Conservation (phyloP, 92 coral and sea anemone species). For the Plumapathes pennacea region DNA sequence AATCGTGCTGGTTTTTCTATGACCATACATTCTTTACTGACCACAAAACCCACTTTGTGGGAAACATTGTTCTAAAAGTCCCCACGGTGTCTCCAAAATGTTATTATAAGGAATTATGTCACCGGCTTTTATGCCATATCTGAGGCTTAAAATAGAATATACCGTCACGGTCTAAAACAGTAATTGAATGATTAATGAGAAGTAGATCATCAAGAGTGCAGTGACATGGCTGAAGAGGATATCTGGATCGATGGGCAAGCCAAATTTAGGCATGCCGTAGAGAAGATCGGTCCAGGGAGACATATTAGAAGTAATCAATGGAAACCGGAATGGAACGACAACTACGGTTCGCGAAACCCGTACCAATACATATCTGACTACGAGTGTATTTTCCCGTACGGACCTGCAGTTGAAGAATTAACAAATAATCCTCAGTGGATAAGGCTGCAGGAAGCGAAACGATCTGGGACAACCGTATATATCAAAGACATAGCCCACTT, state of each 20-base stretch:
- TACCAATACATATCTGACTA: slow-evolving; percentile 9
- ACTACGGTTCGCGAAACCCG: background rate
- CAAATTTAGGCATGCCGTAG: background rate
- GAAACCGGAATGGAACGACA: slow-evolving; percentile 7
- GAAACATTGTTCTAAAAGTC: too few relatives aligned
- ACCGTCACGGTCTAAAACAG: background rate
- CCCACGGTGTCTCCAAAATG: too few relatives aligned
- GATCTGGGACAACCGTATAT: background rate
- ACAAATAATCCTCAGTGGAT: too few relatives aligned
- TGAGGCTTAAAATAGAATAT: too few relatives aligned
- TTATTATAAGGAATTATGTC: too few relatives aligned
- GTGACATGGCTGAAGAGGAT: background rate
- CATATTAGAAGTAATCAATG: slow-evolving; percentile 4
- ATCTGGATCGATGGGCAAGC: slow-evolving; percentile 11
- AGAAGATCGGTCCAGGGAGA: slow-evolving; percentile 6
- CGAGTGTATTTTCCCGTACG: slow-evolving; percentile 24
- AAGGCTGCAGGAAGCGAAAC: background rate
- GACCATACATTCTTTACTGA: too few relatives aligned
- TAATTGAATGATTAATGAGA: background rate
- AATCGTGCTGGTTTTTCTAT: too few relatives aligned
- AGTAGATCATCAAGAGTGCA: background rate
- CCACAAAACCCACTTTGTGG: too few relatives aligned
- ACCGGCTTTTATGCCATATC: too few relatives aligned
- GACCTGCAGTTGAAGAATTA: too few relatives aligned
- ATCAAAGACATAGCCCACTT: background rate